phyloP scores from a whole-genome alignment of 2,797 vertebrate genomes.

The Poecile montanus region DNA sequence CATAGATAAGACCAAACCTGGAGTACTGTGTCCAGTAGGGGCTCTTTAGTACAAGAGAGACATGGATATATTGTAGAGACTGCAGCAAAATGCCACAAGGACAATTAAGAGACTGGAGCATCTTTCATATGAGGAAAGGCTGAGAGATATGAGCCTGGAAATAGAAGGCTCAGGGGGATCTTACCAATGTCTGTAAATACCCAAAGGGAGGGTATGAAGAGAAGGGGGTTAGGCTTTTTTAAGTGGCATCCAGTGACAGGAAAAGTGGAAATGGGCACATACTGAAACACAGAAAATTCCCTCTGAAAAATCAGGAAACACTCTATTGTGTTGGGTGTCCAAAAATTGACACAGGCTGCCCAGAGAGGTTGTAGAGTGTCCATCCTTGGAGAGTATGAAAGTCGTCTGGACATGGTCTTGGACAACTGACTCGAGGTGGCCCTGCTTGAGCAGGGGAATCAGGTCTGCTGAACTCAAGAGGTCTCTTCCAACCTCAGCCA shows the following conservation, averaged over 20 bases:
- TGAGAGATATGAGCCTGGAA: neutral
- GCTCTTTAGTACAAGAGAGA: neutral
- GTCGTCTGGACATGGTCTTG: neutral
- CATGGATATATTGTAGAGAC: neutral
- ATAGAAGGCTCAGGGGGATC: neutral
- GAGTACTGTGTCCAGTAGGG: neutral
- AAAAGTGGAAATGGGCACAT: neutral
- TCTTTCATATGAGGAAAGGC: neutral
- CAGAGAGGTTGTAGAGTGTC: neutral
- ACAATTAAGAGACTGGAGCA: neutral
- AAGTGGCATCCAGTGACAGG: neutral
- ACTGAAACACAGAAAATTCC: neutral
- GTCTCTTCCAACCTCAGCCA: neutral
- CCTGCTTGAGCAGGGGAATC: neutral
- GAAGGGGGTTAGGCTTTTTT: neutral
- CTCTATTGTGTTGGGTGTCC: accelerated
- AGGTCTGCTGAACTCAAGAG: neutral
- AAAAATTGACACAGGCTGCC: no score
- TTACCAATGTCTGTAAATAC: neutral
- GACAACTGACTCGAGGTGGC: neutral
- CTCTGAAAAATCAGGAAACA: neutral
- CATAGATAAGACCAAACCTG: neutral
- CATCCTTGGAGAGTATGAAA: neutral
- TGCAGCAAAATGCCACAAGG: neutral
- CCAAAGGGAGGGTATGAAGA: neutral